These are phyloP conservation scores for Anolis carolinensis DNA, from an alignment of 2,113 vertebrate genomes.

Conservation along the genomic window DNA sequence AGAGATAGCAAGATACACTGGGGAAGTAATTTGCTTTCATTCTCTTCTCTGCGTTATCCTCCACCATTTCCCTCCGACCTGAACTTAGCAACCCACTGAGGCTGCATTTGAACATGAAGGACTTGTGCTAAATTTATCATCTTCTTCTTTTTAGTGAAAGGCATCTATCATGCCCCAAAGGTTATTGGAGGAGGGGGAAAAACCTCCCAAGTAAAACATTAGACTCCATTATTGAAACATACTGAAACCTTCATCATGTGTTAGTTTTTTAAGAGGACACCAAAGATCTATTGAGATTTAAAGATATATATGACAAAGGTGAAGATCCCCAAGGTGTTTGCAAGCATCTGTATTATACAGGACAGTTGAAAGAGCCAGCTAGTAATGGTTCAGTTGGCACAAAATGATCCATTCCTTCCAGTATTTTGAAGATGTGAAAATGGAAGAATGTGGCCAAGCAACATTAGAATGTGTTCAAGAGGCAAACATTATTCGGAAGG, in stretches of 20 bases:
- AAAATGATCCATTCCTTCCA: no score
- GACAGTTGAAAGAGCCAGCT: no score
- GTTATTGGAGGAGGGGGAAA: not conserved
- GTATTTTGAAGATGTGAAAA: no score
- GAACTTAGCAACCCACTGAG: not conserved
- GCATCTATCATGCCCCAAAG: not conserved
- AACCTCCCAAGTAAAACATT: not conserved
- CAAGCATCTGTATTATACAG: not conserved
- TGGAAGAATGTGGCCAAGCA: no score
- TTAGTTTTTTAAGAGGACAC: not conserved
- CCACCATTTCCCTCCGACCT: not conserved
- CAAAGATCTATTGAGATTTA: not conserved
- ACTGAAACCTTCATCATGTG: not conserved
- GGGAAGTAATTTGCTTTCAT: constrained; percentile 6
- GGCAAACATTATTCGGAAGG: no score
- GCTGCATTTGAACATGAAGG: not conserved
- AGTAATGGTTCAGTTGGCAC: no score
- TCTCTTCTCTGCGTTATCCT: not conserved
- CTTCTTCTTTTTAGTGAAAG: not conserved
- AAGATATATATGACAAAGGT: not conserved
- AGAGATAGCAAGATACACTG: not conserved
- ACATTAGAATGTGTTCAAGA: no score
- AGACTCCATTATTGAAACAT: not conserved
- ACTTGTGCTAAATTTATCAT: constrained; percentile 6
- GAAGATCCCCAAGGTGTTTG: not conserved